A percentile compares a stretch with the other conserved stretches of the same genome.
Conservation (phyloP, 1,140 invertebrate species). For the Nilaparvata lugens region DNA sequence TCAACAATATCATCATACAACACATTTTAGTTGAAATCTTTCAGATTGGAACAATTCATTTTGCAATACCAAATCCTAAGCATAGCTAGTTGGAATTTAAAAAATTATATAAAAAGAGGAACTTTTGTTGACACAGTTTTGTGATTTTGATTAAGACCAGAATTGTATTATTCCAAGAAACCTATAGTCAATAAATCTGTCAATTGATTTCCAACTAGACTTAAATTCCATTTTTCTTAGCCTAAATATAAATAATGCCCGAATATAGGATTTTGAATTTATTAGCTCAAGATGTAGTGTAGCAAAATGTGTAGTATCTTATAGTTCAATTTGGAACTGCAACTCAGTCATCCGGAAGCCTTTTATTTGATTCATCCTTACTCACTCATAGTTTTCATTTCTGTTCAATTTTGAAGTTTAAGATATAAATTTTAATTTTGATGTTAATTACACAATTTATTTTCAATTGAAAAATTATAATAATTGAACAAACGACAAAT, state of each 20-base stretch:
- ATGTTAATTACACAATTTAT: no score
- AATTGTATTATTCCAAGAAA: no score
- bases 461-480: no score
- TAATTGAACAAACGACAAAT: no score
- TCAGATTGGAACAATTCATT: constrained; percentile 1
- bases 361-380: not conserved
- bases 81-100: constrained; percentile 1
- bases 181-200: not conserved
- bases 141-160: no score
- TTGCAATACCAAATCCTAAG: constrained; percentile 3
- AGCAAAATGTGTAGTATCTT: not conserved
- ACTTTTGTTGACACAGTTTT: no score
- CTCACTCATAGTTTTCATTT: no score
- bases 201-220: constrained; percentile 8
- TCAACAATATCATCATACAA: constrained; percentile 17
- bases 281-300: constrained; percentile 8
- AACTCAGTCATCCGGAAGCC: not conserved
- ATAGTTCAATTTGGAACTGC: not conserved
- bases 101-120: no score
- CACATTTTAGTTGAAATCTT: constrained; percentile 6
- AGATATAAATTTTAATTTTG: no score
- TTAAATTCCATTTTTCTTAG: constrained; percentile 21
- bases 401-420: no score
- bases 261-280: constrained; percentile 21
- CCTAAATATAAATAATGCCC: constrained; percentile 20